These are phyloP conservation scores for Acropora tenuis DNA, from an alignment of 64 coral and sea anemone species.

Conservation along the genomic window DNA sequence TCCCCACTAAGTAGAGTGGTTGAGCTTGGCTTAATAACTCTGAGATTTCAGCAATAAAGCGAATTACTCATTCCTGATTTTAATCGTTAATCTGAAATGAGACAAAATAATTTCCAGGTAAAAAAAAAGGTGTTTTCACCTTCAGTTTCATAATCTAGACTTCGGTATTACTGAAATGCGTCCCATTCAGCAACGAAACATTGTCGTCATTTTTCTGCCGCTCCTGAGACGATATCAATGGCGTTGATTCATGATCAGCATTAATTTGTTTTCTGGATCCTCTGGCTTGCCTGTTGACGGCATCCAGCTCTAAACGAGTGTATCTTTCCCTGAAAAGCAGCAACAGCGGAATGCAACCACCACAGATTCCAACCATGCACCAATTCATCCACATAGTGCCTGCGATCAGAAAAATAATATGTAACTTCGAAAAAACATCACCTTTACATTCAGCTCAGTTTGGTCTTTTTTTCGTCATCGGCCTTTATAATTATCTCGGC, in stretches of 20 bases:
- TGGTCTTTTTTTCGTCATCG: too few species aligned
- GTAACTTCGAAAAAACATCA: too few species aligned
- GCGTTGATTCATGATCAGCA: neutral
- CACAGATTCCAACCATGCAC: constrained; percentile 87
- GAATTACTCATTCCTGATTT: too few species aligned
- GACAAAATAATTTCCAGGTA: neutral
- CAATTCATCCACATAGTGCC: constrained; percentile 98
- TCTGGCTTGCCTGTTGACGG: neutral
- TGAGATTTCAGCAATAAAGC: too few species aligned
- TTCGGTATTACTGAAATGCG: neutral
- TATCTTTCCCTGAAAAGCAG: constrained; percentile 83
- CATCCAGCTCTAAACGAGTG: constrained; percentile 71
- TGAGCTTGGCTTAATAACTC: too few species aligned
- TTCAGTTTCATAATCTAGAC: neutral
- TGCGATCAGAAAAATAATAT: neutral
- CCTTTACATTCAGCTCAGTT: too few species aligned
- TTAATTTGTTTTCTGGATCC: neutral
- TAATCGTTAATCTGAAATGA: neutral
- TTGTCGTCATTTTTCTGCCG: neutral
- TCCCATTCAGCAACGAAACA: neutral
- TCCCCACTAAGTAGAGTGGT: too few species aligned
- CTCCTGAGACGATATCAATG: constrained; percentile 1
- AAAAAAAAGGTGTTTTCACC: neutral
- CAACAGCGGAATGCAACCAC: constrained; percentile 76
- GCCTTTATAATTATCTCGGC: too few species aligned